These are phyloP conservation scores for Macropis europaea DNA, from an alignment of 2,888 invertebrate genomes.

Conservation along the genomic window DNA sequence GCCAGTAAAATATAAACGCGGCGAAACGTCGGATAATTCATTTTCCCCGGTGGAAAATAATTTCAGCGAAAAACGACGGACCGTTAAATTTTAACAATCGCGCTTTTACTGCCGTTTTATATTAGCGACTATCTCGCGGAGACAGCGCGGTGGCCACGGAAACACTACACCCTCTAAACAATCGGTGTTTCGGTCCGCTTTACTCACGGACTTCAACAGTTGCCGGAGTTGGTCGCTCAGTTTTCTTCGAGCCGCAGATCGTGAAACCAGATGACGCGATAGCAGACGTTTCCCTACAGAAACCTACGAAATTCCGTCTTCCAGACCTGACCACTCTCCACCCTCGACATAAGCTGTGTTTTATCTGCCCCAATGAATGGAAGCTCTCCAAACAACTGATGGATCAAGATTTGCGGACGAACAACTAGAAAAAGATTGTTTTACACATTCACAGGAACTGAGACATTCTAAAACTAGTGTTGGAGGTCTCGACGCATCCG, in stretches of 20 bases:
- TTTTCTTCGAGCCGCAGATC: constrained; percentile 26
- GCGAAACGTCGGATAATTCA: constrained; percentile 14
- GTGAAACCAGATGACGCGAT: constrained; percentile 40
- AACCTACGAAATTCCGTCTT: constrained; percentile 1
- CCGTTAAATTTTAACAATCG: constrained; percentile 35
- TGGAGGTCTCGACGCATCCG: no score
- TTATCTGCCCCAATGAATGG: background rate
- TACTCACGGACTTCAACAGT: constrained; percentile 13
- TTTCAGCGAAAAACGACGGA: constrained; percentile 19
- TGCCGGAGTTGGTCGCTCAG: constrained; percentile 1
- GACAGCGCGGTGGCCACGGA: background rate
- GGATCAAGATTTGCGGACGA: no score
- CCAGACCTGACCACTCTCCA: background rate
- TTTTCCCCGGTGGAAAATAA: constrained; percentile 18
- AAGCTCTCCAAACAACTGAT: no score
- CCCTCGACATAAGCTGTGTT: background rate
- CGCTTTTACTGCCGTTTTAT: constrained; percentile 13
- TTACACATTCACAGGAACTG: no score
- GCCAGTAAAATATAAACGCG: constrained; percentile 13
- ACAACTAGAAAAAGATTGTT: no score
- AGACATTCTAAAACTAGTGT: no score
- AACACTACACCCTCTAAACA: constrained; percentile 22
- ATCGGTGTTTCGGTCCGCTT: constrained; percentile 19
- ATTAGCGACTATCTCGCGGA: background rate
- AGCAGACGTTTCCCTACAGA: constrained; percentile 9